phyloP scores from a whole-genome alignment of 2,113 vertebrate species.

The Lagopus leucura region DNA sequence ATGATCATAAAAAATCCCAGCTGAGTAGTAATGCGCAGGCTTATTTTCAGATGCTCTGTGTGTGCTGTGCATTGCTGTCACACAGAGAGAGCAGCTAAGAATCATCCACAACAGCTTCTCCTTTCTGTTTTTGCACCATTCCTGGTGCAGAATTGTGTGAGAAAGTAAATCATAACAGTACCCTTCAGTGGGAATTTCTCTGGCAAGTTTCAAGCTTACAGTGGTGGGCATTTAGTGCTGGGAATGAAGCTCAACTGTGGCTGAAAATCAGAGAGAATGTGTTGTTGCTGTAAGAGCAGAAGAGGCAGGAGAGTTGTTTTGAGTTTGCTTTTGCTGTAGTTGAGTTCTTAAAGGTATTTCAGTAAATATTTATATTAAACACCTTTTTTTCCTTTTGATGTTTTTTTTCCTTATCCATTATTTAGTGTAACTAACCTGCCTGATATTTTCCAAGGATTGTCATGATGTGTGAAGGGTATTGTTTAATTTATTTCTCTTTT shows the following conservation, averaged over 20 bases:
- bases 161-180: neutral
- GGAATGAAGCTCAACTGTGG: neutral
- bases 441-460: neutral
- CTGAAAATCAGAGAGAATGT: neutral
- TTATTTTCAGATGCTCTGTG: neutral
- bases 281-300: neutral
- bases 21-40: neutral
- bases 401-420: neutral
- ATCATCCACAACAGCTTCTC: neutral
- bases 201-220: neutral
- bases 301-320: neutral
- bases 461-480: neutral
- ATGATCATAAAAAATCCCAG: neutral
- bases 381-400: neutral
- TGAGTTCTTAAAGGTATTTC: neutral
- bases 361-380: neutral
- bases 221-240: neutral
- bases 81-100: neutral
- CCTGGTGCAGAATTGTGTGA: accelerated
- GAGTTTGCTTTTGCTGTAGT: neutral
- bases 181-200: neutral
- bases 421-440: neutral
- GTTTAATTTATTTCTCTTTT: too few relatives aligned
- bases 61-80: neutral
- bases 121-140: neutral